A percentile compares a stretch with the other conserved stretches of the same genome.
Evolutionary conservation across 1,140 invertebrate species (phyloP).

Genomic region (Calliopsis andreniformis): DNA sequence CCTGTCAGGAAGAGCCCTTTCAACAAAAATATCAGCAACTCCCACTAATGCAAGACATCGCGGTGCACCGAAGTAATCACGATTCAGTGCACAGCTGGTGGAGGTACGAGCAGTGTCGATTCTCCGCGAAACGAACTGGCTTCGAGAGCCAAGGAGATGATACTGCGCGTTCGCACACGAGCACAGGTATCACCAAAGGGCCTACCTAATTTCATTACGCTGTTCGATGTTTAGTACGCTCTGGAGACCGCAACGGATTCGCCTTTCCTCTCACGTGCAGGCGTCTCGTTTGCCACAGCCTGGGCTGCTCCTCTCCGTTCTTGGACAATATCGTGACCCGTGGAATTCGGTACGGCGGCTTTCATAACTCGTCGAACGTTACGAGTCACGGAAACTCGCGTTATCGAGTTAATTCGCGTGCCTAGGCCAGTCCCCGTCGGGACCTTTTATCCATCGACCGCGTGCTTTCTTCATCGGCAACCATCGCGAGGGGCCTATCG

Average conservation of each 20-base stretch:
- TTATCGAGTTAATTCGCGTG: constrained; percentile 54
- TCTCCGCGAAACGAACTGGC: not conserved
- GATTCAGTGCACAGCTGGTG: not conserved
- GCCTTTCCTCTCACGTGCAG: constrained; percentile 10
- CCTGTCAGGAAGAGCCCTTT: too few species aligned
- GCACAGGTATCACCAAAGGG: constrained; percentile 66
- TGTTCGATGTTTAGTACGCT: constrained; percentile 72
- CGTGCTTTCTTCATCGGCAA: not conserved
- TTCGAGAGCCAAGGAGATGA: constrained; percentile 60
- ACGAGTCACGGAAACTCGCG: constrained; percentile 49
- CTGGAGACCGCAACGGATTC: constrained; percentile 34
- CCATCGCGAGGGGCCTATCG: not conserved
- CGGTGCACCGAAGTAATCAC: too few species aligned
- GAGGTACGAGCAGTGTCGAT: not conserved
- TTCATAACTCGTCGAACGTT: constrained; percentile 43
- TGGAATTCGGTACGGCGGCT: constrained; percentile 36
- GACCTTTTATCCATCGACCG: not conserved
- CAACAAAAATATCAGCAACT: too few species aligned
- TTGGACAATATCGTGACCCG: constrained; percentile 16
- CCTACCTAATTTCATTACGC: constrained; percentile 74
- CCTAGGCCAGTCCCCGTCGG: not conserved
- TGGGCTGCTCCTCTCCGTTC: not conserved
- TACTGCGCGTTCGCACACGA: constrained; percentile 66
- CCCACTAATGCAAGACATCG: too few species aligned
- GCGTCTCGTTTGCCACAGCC: constrained; percentile 12